phyloP scores from a whole-genome alignment of 1,140 invertebrate genomes.

The Diprion similis region DNA sequence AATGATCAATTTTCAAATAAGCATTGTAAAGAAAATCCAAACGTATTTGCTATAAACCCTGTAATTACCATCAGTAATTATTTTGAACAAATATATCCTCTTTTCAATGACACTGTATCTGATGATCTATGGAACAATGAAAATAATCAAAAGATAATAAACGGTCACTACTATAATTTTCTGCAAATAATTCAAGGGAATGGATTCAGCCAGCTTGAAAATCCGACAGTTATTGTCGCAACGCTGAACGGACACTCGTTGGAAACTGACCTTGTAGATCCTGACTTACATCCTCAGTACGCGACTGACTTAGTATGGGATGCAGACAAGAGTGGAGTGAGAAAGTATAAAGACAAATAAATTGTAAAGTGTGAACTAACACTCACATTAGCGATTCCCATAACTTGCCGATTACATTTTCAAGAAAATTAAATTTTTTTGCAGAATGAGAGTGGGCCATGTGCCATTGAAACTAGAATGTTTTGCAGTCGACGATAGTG shows the following conservation, averaged over 20 bases:
- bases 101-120: not conserved
- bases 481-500: conserved; percentile 52
- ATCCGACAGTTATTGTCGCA: conserved; percentile 56
- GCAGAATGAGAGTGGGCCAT: conserved; percentile 59
- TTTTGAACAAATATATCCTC: too few species aligned
- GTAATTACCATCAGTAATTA: too few species aligned
- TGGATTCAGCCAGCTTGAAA: conserved; percentile 58
- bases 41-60: too few species aligned
- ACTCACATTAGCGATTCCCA: too few species aligned
- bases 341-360: conserved; percentile 44
- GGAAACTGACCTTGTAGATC: conserved; percentile 57
- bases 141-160: not conserved
- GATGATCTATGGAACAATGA: conserved; percentile 17
- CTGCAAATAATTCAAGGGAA: conserved; percentile 39
- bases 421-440: conserved; percentile 21
- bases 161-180: conserved; percentile 12
- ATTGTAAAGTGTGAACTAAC: too few species aligned
- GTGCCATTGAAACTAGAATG: conserved; percentile 62
- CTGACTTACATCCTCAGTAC: conserved; percentile 52
- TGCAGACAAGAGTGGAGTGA: conserved; percentile 55
- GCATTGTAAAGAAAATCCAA: too few species aligned
- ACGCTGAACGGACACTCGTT: conserved; percentile 61
- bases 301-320: conserved; percentile 63
- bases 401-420: too few species aligned
- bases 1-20: too few species aligned